Percentiles rank a stretch among this genome's conserved stretches.
phyloP scores from a whole-genome alignment of 2,797 vertebrate genomes.

The Dipus sagitta region DNA sequence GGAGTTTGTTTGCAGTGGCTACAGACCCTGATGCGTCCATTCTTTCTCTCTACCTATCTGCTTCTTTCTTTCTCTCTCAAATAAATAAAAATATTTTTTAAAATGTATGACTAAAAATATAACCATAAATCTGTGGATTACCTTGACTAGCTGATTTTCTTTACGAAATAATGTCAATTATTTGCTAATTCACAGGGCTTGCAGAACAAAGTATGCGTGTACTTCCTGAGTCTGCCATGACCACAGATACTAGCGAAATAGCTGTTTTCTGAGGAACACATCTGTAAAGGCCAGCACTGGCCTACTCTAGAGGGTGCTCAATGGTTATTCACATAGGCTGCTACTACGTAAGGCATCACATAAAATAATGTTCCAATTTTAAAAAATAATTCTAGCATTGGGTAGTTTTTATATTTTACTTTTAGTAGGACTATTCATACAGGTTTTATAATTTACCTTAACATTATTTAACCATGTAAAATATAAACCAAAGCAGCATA shows the following conservation, averaged over 20 bases:
- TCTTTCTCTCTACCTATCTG: no score
- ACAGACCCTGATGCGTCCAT: no score
- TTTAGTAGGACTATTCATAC: neutral
- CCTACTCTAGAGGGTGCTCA: neutral
- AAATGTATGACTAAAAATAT: neutral
- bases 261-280: neutral
- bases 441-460: conserved; percentile 49
- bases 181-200: conserved; percentile 24
- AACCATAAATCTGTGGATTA: conserved; percentile 42
- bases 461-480: conserved; percentile 41
- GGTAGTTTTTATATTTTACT: neutral
- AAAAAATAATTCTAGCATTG: conserved; percentile 19
- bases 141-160: conserved; percentile 39
- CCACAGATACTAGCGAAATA: neutral
- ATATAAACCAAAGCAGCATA: conserved; percentile 25
- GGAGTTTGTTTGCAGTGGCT: no score
- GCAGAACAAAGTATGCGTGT: neutral
- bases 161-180: conserved; percentile 46
- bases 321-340: neutral
- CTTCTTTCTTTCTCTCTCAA: no score
- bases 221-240: conserved; percentile 35
- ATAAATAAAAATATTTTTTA: no score
- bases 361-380: neutral
- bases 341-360: neutral
- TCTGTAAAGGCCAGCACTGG: neutral